These are phyloP conservation scores for Neotoma lepida DNA, from an alignment of 2,113 vertebrate genomes.

Conservation along the genomic window DNA sequence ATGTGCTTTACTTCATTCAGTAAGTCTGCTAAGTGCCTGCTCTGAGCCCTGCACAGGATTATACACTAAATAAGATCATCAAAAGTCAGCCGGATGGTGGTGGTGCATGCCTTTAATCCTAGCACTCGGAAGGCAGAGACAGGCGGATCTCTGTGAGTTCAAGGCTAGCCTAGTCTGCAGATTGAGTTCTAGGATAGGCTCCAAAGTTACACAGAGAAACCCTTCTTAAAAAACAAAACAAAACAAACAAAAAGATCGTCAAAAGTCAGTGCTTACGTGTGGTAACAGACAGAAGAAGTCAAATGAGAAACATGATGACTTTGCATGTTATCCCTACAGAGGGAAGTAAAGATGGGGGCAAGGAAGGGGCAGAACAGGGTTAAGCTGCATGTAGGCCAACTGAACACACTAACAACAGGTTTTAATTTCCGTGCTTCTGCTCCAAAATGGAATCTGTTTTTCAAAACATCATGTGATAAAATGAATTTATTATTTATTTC, in stretches of 20 bases:
- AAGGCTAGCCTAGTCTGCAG: too few relatives aligned
- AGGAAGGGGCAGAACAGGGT: neutral
- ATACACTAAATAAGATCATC: neutral
- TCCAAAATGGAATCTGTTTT: constrained; percentile 13
- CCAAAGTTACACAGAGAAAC: too few relatives aligned
- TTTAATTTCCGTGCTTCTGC: neutral
- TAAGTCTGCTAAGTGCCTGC: neutral
- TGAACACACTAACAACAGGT: neutral
- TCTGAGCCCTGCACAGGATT: neutral
- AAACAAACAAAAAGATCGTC: too few relatives aligned
- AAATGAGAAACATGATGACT: neutral
- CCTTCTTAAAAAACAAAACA: too few relatives aligned
- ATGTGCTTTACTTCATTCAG: neutral
- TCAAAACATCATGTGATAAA: neutral
- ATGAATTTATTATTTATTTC: constrained; percentile 33
- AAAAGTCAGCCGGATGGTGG: too few relatives aligned
- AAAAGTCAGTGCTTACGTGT: neutral
- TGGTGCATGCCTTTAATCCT: too few relatives aligned
- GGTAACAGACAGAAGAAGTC: neutral
- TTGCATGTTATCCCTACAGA: neutral
- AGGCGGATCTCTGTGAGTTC: too few relatives aligned
- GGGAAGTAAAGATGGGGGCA: neutral
- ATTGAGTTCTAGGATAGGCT: too few relatives aligned
- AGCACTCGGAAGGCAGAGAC: too few relatives aligned
- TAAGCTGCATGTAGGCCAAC: neutral